Evolutionary conservation across 2,797 vertebrate genomes (phyloP).

Genomic region (Karalla daura): DNA sequence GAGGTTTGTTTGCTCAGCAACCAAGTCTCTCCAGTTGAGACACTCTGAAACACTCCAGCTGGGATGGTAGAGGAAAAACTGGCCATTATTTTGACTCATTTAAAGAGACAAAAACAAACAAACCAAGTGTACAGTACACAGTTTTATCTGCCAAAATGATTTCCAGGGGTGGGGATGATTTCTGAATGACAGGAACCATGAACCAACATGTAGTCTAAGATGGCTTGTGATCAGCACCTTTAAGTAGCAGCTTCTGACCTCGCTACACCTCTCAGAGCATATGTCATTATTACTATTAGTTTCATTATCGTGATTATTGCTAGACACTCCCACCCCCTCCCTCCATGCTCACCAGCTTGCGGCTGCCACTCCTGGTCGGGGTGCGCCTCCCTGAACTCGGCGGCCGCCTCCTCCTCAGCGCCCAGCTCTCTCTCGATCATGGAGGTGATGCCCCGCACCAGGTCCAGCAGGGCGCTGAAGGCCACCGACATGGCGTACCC

Average conservation of each 20-base stretch:
- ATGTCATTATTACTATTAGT: background rate
- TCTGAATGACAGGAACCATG: no score
- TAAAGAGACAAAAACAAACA: background rate
- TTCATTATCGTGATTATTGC: no score
- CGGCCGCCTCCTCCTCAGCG: constrained; percentile 72
- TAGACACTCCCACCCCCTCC: background rate
- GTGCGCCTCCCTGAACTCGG: constrained; percentile 70
- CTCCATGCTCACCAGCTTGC: constrained; percentile 84
- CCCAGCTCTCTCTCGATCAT: constrained; percentile 96
- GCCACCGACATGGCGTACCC: constrained; percentile 99
- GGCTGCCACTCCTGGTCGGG: constrained; percentile 77
- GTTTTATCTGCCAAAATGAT: no score
- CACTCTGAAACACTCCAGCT: no score
- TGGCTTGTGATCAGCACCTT: no score
- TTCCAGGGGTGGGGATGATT: constrained; percentile 43
- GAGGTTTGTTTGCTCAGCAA: background rate
- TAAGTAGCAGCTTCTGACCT: background rate
- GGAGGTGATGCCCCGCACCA: constrained; percentile 95
- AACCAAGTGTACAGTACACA: background rate
- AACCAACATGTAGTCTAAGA: no score
- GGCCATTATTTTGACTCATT: background rate
- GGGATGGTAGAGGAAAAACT: background rate
- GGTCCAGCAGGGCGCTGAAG: constrained; percentile 97
- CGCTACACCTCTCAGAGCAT: background rate
- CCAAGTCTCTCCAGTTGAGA: background rate